A percentile compares a stretch with the other conserved stretches of the same genome.
Conservation (phyloP, 2,888 invertebrate species). For the Leptopilina myrica region DNA sequence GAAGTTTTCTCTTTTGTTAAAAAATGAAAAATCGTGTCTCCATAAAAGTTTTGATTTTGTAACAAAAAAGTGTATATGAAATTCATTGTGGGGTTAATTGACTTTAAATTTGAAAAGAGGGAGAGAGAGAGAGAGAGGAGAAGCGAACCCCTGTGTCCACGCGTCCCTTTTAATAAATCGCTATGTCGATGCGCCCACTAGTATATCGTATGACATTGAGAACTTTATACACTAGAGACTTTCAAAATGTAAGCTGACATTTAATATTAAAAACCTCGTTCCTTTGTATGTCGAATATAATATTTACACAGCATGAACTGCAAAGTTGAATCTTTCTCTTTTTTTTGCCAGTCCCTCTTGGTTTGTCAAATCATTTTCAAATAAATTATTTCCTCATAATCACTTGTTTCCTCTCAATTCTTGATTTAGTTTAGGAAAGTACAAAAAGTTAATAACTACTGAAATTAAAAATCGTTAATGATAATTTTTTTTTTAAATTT, state of each 20-base stretch:
- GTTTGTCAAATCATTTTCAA: neutral
- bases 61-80: neutral
- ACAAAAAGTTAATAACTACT: too few relatives aligned
- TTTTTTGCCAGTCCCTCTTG: neutral
- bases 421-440: too few relatives aligned
- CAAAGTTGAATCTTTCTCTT: constrained; percentile 19
- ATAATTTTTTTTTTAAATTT: too few relatives aligned
- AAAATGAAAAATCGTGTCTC: too few relatives aligned
- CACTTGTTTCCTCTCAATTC: neutral
- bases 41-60: neutral
- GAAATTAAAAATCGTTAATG: too few relatives aligned
- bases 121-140: neutral
- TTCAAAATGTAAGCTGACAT: constrained; percentile 28
- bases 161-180: constrained; percentile 22
- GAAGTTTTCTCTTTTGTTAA: too few relatives aligned
- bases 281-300: constrained; percentile 9
- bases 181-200: constrained; percentile 22
- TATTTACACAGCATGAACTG: constrained; percentile 13
- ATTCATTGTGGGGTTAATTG: constrained; percentile 29
- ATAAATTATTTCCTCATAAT: neutral
- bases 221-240: constrained; percentile 32
- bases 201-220: constrained; percentile 13
- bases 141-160: neutral
- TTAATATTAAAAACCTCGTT: constrained; percentile 34
- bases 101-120: constrained; percentile 6